Evolutionary conservation across 2,113 vertebrate species (phyloP), one percentile per base, ranked within the genome.

Genomic region (Apaloderma vittatum): DNA sequence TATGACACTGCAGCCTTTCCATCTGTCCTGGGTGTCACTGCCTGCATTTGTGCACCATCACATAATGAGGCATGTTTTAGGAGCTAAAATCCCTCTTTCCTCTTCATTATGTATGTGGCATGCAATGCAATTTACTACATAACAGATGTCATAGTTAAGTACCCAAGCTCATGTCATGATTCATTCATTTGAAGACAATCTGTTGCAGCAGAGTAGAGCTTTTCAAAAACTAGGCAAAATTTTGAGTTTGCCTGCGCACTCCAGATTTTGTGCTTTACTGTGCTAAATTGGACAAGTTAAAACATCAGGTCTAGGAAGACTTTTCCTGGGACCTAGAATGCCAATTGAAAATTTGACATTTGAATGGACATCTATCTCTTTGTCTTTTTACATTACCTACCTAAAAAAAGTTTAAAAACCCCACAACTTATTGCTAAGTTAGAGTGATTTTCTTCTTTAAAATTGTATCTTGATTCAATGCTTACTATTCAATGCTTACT

Each of bases 151-250:
- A 79, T 77, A 96, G 96, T 91, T 97, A 96, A 98, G 93, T 95
- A 97, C 80, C 68, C 87, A 91, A 92, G 91, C 93, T 98, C 75
- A 74, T 98, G 97, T 97, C 94, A 97, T 97, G 97, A 98, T 97
- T 98, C 97, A 98, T 97, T 97, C 97, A 97, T 98, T 97, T 98
- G 96, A 96, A 97, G 90, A 97, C 85, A 98, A 95, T 97, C 97
- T 98, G 97, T 93, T 97, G 89, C 90, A 96, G 75, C 77, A 95
- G 86, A 59, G 51, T 40, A 95, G 45, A 86, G 88, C 37, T 96
- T 97, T 96, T 93, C 43, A 92, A 82, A 94, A 97, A 78, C 52
- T 45, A 76, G 68, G 62, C 43, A 96, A 95, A 96, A 62, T 66
- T 85, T 59, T 49, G 15, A 71, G 77, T 97, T 98, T 91, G 45